Base-by-base conservation (phyloP, 1,140 invertebrate species). In the Thaumatotibia leucotreta region DNA sequence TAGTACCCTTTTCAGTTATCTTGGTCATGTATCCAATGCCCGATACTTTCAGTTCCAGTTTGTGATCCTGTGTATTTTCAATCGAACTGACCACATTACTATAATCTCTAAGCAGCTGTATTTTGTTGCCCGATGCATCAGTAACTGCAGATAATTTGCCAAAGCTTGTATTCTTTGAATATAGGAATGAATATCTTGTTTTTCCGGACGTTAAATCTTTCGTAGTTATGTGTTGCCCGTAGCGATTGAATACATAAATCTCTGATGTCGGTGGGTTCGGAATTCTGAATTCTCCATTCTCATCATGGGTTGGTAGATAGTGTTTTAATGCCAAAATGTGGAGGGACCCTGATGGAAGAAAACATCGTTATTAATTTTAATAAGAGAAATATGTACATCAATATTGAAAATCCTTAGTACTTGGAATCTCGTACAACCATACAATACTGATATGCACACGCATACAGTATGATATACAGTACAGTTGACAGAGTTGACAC, bases 161-260 rank as follows among this genome's bases (percentile, higher is more conserved):
- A 78, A 98, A 98, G 80, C 97, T 98, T 1, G 97, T 98, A 78
- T 99, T 99, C 83, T 99, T 98, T 17, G 96, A 98, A 89, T 99
- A 99, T 1, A 98, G 92, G 92, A 99, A 99, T 24, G 97, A 97
- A 85, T 99, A 99, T 77, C 97, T 94, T 0, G 95, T 96, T 91
- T 97, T 97, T 23, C 96, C 96, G 0, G 97, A 98, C 35, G 97
- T 96, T 39, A 99, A 92, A 87, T 98, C 97, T 84, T 97, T 97
- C 0, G 98, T 99, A 2, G 95, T 95, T 20, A 97, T 96, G 84
- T 99, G 98, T 87, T 99, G 98, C 0, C 98, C 98, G 80, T 98
- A 98, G 9, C 96, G 93, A 89, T 97, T 97, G 83, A 99, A 99
- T 0, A 98, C 95, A 79, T 98, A 99, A 31, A 99, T 93, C 91